These are phyloP conservation scores for Phataginus tetradactyla DNA, from an alignment of 2,797 vertebrate genomes.

Conservation along the genomic window DNA sequence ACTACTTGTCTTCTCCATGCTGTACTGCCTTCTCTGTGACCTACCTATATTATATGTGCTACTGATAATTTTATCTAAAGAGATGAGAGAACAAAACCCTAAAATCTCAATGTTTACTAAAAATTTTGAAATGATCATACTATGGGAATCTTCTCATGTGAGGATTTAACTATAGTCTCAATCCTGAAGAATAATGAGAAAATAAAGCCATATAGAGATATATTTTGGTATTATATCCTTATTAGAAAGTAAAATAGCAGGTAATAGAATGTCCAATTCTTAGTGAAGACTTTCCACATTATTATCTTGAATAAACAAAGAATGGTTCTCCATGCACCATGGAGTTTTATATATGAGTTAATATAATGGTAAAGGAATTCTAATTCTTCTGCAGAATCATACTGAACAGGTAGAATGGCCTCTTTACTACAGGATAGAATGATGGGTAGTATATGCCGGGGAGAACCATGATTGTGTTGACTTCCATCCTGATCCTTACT, in stretches of 20 bases:
- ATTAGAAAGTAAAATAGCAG: not conserved
- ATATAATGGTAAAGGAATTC: not conserved
- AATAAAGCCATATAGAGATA: not conserved
- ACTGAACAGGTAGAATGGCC: not conserved
- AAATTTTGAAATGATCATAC: not conserved
- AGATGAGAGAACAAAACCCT: not conserved
- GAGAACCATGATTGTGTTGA: not conserved
- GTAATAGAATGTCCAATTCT: not conserved
- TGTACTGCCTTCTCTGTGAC: too few species aligned
- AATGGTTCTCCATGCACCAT: not conserved
- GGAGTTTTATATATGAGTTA: not conserved
- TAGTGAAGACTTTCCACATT: not conserved
- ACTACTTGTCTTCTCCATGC: too few species aligned
- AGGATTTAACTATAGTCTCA: not conserved
- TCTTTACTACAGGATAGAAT: not conserved
- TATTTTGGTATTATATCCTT: not conserved
- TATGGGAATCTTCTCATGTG: not conserved
- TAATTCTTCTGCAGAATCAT: not conserved
- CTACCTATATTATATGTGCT: too few species aligned
- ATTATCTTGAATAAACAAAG: not conserved
- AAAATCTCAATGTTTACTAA: not conserved
- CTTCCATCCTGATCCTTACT: not conserved
- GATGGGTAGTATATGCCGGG: not conserved
- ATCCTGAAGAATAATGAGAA: not conserved
- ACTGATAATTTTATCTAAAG: not conserved